A percentile compares a stretch with the other conserved stretches of the same genome.
These are phyloP conservation scores for Calameuta pallipes DNA, from an alignment of 2,888 invertebrate species.

Conservation along the genomic window DNA sequence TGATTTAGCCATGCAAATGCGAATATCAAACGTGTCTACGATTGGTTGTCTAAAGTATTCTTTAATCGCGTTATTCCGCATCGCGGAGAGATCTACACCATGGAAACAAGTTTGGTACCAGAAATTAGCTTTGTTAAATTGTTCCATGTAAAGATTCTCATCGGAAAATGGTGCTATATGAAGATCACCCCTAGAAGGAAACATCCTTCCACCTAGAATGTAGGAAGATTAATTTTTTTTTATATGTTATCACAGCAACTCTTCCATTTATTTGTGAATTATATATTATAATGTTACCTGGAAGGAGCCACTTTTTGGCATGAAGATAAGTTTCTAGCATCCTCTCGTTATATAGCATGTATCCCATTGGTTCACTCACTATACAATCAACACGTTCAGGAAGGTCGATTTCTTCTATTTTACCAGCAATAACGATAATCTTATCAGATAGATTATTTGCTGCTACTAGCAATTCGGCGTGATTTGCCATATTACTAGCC, in stretches of 20 bases:
- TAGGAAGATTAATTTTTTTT: neutral
- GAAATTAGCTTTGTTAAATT: conserved; percentile 98
- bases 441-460: conserved; percentile 90
- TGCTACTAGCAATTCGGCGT: conserved; percentile 90
- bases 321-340: conserved; percentile 99
- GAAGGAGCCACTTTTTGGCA: conserved; percentile 97
- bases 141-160: conserved; percentile 97
- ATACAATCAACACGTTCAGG: conserved; percentile 97
- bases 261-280: neutral
- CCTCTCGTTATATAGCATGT: conserved; percentile 98
- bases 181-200: conserved; percentile 94
- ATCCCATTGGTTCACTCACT: conserved; percentile 99
- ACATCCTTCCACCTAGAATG: conserved; percentile 86
- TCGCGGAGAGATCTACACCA: conserved; percentile 93
- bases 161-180: conserved; percentile 98
- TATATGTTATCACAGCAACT: neutral
- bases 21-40: conserved; percentile 97
- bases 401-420: conserved; percentile 97
- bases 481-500: conserved; percentile 98
- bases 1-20: conserved; percentile 96
- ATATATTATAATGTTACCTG: conserved; percentile 64
- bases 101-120: conserved; percentile 99
- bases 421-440: conserved; percentile 94
- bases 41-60: conserved; percentile 99
- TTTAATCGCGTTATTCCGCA: conserved; percentile 92